Conservation (phyloP, 2,113 vertebrate genomes). For the Elaphurus davidianus region DNA sequence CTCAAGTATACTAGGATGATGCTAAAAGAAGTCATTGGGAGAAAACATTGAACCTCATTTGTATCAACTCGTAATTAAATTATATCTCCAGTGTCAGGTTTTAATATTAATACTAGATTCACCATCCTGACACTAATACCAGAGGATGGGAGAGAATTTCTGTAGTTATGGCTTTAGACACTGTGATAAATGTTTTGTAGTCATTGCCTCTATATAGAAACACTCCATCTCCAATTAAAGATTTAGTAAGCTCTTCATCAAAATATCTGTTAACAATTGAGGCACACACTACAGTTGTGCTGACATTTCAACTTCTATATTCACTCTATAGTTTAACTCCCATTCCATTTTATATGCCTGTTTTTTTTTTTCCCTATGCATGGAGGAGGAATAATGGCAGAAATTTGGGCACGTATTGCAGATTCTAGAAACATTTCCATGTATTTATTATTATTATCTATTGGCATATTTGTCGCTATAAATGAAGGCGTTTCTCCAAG, state of each 20-base stretch:
- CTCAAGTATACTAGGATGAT: background rate
- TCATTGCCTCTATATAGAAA: slow-evolving; percentile 37
- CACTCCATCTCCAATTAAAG: slow-evolving; percentile 56
- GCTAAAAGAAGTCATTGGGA: slow-evolving; percentile 9
- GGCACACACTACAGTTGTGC: background rate
- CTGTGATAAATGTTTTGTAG: slow-evolving; percentile 37
- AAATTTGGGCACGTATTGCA: background rate
- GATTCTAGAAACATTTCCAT: background rate
- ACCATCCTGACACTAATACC: background rate
- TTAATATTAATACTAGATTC: slow-evolving; percentile 41
- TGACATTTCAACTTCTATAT: slow-evolving; percentile 46
- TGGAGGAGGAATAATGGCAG: background rate
- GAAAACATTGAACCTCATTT: slow-evolving; percentile 46
- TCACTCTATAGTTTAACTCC: background rate
- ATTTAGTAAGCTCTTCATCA: slow-evolving; percentile 51
- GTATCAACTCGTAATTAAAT: background rate
- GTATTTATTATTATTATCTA: slow-evolving; percentile 7
- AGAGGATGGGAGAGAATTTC: slow-evolving; percentile 16
- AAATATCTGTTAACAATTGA: slow-evolving; percentile 19
- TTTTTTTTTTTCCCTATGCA: background rate
- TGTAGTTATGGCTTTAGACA: background rate
- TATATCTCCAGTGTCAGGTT: background rate
- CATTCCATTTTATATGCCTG: background rate
- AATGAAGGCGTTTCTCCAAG: background rate
- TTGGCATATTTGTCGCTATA: background rate